Base-by-base conservation (phyloP, 2,113 vertebrate genomes). In the Callipepla squamata region DNA sequence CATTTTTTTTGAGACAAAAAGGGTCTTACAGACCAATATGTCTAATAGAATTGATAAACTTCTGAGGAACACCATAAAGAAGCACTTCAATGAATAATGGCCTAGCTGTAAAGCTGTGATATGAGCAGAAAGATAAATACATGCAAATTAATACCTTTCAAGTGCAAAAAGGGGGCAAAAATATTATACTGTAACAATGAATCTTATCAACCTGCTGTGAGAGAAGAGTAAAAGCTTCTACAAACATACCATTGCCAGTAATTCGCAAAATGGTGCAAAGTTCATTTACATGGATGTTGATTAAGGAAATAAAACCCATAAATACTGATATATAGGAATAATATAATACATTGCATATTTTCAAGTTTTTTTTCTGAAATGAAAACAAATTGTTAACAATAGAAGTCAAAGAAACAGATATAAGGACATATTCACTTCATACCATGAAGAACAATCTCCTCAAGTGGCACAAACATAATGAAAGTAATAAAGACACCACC, bases 111-210 rank as follows among this genome's bases (percentile, higher is more conserved):
- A 76, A 1, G 1, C 36, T 78, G 13, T 78, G 50, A 80, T 79
- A 91, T 5, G n/a, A 85, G 47, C 8, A 78, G 80, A 84, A 87
- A 44, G 42, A 82, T 11, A 90, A 89, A 85, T 34, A 74, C 16
- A 92, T 84, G 38, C 7, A 90, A 93, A 91, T 78, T 75, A 70
- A 61, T 68, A 86, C 11, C 47, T 92, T 74, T 77, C 30, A 81
- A 72, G 40, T 59, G n/a, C 21, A 91, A 80, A 91, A 80, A 32
- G 18, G 4, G 15, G n/a, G 17, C 4, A 75, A 82, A 69, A 88
- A 38, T 61, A 53, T 62, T 77, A 48, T 17, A 47, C 7, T 57
- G 2, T 45, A 66, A 28, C 36, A 66, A 7, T 30, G 59, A 77
- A 16, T 67, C 45, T 70, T 74, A 80, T 10, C 34, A 67, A 40